Evolutionary conservation across 2,113 vertebrate genomes (phyloP).

Genomic region (Charadrius vociferus): DNA sequence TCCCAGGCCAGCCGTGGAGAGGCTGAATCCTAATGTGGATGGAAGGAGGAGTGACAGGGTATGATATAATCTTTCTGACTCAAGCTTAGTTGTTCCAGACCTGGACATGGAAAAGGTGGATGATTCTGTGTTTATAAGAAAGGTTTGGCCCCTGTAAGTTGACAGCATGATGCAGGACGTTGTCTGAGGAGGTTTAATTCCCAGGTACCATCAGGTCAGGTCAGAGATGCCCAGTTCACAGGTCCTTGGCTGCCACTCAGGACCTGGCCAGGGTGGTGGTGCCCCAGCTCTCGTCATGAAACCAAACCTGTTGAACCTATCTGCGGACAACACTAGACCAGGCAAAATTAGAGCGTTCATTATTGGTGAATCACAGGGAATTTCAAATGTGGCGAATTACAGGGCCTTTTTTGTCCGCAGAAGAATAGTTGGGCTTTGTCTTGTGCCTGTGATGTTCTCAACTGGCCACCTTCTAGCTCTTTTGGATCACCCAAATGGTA

Average conservation of each 20-base stretch:
- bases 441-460: background rate
- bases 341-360: background rate
- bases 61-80: background rate
- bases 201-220: background rate
- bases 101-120: background rate
- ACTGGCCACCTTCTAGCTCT: background rate
- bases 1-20: accelerated
- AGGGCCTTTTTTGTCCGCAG: background rate
- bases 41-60: background rate
- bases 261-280: background rate
- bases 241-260: accelerated
- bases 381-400: background rate
- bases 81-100: background rate
- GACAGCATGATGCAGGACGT: background rate
- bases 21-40: background rate
- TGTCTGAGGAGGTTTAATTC: background rate
- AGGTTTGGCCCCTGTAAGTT: background rate
- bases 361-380: background rate
- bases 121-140: background rate
- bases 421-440: background rate
- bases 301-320: background rate
- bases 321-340: background rate
- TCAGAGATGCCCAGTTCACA: background rate
- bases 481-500: background rate
- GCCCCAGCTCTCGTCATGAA: background rate